A percentile compares a stretch with the other conserved stretches of the same genome.
These are phyloP conservation scores for Nomada goodeniana DNA, from an alignment of 2,888 invertebrate species.

Conservation along the genomic window DNA sequence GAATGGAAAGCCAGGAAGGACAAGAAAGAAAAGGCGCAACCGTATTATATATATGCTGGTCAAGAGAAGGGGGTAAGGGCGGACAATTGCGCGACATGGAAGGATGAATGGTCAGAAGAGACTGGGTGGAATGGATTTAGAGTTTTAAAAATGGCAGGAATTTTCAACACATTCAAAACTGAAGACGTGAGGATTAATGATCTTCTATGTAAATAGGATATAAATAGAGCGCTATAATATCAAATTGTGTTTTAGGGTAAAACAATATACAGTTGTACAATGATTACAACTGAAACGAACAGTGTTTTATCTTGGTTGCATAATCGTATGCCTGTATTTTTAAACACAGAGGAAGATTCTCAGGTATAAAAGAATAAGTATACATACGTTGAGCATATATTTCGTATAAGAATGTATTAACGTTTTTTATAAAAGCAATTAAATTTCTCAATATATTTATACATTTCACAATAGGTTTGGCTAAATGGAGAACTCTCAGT, in stretches of 20 bases:
- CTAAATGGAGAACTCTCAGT: slow-evolving; percentile 86
- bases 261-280: slow-evolving; percentile 90
- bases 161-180: slow-evolving; percentile 90
- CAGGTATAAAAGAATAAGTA: slow-evolving; percentile 82
- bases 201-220: background rate
- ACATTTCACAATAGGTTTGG: slow-evolving; percentile 86
- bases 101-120: slow-evolving; percentile 84
- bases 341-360: slow-evolving; percentile 88
- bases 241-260: slow-evolving; percentile 78
- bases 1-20: slow-evolving; percentile 89
- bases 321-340: slow-evolving; percentile 92
- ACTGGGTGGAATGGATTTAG: slow-evolving; percentile 87
- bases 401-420: background rate
- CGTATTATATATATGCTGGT: slow-evolving; percentile 90
- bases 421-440: background rate
- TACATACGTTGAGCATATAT: slow-evolving; percentile 5
- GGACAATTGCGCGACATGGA: slow-evolving; percentile 87
- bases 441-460: slow-evolving; percentile 4
- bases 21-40: slow-evolving; percentile 88
- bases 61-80: slow-evolving; percentile 86
- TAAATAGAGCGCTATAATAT: background rate
- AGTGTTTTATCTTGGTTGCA: slow-evolving; percentile 90
- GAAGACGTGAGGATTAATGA: slow-evolving; percentile 75
- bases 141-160: slow-evolving; percentile 90
- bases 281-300: slow-evolving; percentile 92